Evolutionary conservation across 2,797 vertebrate genomes (phyloP).

Genomic region (Picus viridis): DNA sequence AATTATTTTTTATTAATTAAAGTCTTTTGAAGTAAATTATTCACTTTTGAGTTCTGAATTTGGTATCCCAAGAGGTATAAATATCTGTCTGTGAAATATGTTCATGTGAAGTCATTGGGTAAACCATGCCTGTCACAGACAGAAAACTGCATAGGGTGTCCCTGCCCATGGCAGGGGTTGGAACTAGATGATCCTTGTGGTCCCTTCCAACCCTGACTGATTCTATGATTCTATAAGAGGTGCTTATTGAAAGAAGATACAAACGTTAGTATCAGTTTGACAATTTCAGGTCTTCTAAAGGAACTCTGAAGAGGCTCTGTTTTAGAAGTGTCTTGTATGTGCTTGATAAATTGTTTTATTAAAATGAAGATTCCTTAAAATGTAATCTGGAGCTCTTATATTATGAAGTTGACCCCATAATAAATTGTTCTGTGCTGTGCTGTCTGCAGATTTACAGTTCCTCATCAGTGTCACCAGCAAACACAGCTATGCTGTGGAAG

Average conservation of each 20-base stretch:
- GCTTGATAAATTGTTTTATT: background rate
- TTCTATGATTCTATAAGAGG: too few relatives aligned
- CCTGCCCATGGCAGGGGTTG: too few relatives aligned
- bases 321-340: background rate
- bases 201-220: too few relatives aligned
- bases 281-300: background rate
- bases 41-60: background rate
- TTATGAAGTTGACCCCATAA: background rate
- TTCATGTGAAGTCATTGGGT: background rate
- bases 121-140: background rate
- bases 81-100: background rate
- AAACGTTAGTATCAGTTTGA: background rate
- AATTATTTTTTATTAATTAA: conserved; percentile 1
- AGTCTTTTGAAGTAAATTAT: background rate
- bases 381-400: background rate
- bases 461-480: background rate
- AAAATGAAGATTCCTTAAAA: background rate
- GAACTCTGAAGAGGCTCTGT: background rate
- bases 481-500: background rate
- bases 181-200: too few relatives aligned
- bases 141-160: background rate
- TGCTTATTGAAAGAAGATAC: background rate
- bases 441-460: background rate
- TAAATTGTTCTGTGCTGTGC: background rate
- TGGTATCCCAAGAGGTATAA: background rate